phyloP scores from a whole-genome alignment of 1,140 invertebrate species.

The Zaprionus africanus region DNA sequence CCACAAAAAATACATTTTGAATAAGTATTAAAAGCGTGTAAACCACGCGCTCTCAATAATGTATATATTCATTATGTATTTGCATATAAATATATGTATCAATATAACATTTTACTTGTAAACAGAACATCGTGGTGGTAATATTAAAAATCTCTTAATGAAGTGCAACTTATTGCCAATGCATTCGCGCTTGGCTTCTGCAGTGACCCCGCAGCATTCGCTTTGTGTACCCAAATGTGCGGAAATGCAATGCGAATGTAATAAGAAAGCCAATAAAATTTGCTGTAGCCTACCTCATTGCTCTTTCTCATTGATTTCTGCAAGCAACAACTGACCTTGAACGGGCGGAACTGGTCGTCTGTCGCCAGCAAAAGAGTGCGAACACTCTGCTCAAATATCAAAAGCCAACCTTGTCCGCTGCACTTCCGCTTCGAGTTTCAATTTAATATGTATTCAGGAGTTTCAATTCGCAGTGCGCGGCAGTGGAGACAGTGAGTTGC shows the following conservation, averaged over 20 bases:
- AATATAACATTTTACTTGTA: too few species aligned
- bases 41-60: too few species aligned
- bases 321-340: slow-evolving; percentile 17
- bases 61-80: too few species aligned
- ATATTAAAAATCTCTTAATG: slow-evolving; percentile 73
- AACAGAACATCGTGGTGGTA: not conserved
- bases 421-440: not conserved
- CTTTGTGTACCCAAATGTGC: slow-evolving; percentile 51
- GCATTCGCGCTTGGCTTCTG: slow-evolving; percentile 27
- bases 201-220: slow-evolving; percentile 1
- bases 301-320: slow-evolving; percentile 34
- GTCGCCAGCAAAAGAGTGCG: not conserved
- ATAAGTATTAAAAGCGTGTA: too few species aligned
- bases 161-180: slow-evolving; percentile 73
- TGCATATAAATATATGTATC: too few species aligned
- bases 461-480: not conserved
- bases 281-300: slow-evolving; percentile 8
- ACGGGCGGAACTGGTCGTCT: not conserved
- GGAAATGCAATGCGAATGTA: slow-evolving; percentile 64
- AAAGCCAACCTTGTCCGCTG: not conserved
- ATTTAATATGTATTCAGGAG: not conserved
- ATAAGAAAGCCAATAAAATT: slow-evolving; percentile 47
- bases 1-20: too few species aligned
- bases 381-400: slow-evolving; percentile 33
- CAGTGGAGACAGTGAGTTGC: not conserved